Percentiles rank a stretch among this genome's conserved stretches.
phyloP scores from a whole-genome alignment of 2,797 vertebrate genomes.

The Intellagama lesueurii region DNA sequence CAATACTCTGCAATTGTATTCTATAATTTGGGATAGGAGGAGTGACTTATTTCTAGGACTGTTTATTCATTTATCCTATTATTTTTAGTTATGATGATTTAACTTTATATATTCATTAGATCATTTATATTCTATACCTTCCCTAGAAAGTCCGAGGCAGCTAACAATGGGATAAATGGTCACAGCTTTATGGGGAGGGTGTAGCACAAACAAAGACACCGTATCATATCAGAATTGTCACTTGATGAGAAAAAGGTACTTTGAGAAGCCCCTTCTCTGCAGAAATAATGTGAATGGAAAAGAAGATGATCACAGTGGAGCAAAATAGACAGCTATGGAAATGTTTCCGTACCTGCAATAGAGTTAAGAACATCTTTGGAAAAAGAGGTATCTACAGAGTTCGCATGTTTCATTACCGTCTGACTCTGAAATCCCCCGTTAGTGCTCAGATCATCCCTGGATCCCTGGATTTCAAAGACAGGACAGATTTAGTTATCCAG shows the following conservation, averaged over 20 bases:
- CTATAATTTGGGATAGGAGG: not conserved
- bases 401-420: constrained; percentile 88
- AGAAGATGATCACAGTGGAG: constrained; percentile 57
- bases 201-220: not conserved
- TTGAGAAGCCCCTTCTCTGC: not conserved
- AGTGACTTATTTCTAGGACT: not conserved
- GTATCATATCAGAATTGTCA: not conserved
- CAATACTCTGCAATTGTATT: not conserved
- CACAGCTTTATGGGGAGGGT: not conserved
- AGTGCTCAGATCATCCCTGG: constrained; percentile 93
- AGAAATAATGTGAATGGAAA: constrained; percentile 30
- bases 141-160: not conserved
- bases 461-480: constrained; percentile 84
- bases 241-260: not conserved
- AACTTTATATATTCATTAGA: too few relatives aligned
- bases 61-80: not conserved
- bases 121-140: not conserved
- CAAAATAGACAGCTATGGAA: constrained; percentile 41
- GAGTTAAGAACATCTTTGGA: constrained; percentile 99
- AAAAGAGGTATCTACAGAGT: constrained; percentile 95
- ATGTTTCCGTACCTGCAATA: constrained; percentile 88
- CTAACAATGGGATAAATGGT: not conserved
- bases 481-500: constrained; percentile 4
- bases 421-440: constrained; percentile 85
- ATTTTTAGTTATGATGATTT: not conserved